Conservation (phyloP, 2,888 invertebrate genomes). For the Plagodis pulveraria region DNA sequence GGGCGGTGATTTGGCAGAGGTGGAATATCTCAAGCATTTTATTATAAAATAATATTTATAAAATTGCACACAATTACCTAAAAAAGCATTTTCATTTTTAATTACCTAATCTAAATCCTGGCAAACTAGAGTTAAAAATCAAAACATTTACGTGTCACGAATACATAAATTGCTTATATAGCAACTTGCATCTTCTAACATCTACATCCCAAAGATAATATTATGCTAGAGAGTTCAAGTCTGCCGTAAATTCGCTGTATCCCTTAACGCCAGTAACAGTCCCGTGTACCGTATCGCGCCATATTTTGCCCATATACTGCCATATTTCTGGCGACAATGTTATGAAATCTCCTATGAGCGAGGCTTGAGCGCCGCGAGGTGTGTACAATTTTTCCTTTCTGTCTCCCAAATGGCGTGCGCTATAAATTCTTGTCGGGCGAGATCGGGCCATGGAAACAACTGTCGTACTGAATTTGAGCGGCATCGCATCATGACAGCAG, state of each 20-base stretch:
- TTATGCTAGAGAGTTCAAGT: constrained; percentile 4
- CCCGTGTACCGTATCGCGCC: constrained; percentile 6
- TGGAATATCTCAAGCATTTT: no score
- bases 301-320: constrained; percentile 4
- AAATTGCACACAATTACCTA: no score
- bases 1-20: no score
- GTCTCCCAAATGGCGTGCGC: constrained; percentile 49
- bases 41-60: no score
- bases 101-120: no score
- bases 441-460: constrained; percentile 24
- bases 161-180: no score
- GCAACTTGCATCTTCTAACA: constrained; percentile 1
- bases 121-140: no score
- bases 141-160: no score
- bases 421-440: constrained; percentile 46
- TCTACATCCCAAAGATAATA: neutral
- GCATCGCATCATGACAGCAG: no score
- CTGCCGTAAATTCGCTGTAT: constrained; percentile 13
- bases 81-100: no score
- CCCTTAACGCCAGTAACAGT: constrained; percentile 7
- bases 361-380: constrained; percentile 35
- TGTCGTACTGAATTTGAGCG: no score
- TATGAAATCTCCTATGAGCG: constrained; percentile 22
- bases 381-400: constrained; percentile 47
- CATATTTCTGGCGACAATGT: constrained; percentile 22